Base-by-base conservation (phyloP, 2,888 invertebrate genomes). In the Polydrusus cervinus region DNA sequence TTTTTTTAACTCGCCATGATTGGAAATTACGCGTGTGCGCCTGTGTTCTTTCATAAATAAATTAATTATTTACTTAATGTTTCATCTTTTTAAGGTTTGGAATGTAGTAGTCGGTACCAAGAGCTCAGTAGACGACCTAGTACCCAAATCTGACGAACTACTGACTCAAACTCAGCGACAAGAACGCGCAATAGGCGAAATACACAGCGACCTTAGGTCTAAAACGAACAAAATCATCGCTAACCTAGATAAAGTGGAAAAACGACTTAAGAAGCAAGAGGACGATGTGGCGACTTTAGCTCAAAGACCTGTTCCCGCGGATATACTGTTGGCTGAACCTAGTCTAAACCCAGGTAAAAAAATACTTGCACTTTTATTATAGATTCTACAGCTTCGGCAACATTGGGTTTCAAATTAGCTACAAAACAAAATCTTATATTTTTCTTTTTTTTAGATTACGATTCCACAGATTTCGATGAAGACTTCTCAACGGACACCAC, bases 161-260 rank as follows among this genome's bases (percentile, higher is more conserved):
- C 87, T 96, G 13, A 94, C 94, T 0, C 95, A 96, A 86, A 95
- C 95, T 0, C 95, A 95, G 82, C 88, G 96, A 1, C 96, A 96
- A 83, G 95, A 96, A 83, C 89, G 96, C 7, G 95, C 95, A 0
- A 95, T 96, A 79, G 95, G 92, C 43, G 94, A 95, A 86, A 95
- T 96, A 71, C 95, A 95, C 85, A 93, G 92, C 71, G 96, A 96
- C 84, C 87, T 95, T 47, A 90, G 94, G 78, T 89, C 93, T 0
- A 96, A 95, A 85, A 94, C 96, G 0, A 95, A 96, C 87, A 91
- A 94, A 80, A 96, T 96, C 66, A 96, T 96, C 68, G 94, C 94
- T 81, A 96, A 96, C 86, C 89, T 96, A 81, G 95, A 94, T 84
- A 94, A 95, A 89, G 95, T 96, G 0, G 95, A 95, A 84, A 94